Evolutionary conservation across 2,113 vertebrate genomes (phyloP), one percentile per base, ranked within the genome.

Genomic region (Daboia siamensis): DNA sequence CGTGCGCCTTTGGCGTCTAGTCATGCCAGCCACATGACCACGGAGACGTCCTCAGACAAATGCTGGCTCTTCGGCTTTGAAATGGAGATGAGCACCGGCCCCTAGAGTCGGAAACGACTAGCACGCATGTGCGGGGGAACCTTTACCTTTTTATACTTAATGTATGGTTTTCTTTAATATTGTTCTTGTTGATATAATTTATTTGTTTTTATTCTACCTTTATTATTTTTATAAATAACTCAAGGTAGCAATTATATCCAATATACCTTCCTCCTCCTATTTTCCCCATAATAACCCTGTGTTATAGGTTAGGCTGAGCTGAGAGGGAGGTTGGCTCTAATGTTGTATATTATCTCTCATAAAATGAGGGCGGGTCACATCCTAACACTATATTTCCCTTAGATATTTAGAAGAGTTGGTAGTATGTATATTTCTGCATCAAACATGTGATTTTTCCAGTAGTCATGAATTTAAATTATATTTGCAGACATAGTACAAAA

Each of bases 191-290:
- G n/a, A 0, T 80, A 80, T 80, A 80, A 64, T 64, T 12, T 64
- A 8, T 59, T 64, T 5, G 29, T 64, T 64, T n/a, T 64, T 64
- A 64, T 64, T 23, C 57, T 48, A 64, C 13, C 20, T n/a, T 85
- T 9, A 85, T 90, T 86, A 93, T 86, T 94, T 52, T 91, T 29
- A 46, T 80, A 74, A 33, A 29, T 90, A 91, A 84, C 93, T 64
- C 80, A 26, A 87, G 61, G 11, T n/a, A 29, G 61, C 29, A n/a
- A n/a, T n/a, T 64, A 64, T 64, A 64, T 64, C 4, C 61, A 64
- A n/a, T 64, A 64, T 12, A n/a, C 26, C 4, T n/a, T 64, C 61
- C 12, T 64, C 61, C 61, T 64, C 1, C 64, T 69, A 69, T 15
- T 69, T 69, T 69, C 64, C 29, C 29, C 64, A 69, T 13, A 69